Evolutionary conservation across 2,888 invertebrate genomes (phyloP), one percentile per base, ranked within the genome.

Genomic region (Colletes collaris): DNA sequence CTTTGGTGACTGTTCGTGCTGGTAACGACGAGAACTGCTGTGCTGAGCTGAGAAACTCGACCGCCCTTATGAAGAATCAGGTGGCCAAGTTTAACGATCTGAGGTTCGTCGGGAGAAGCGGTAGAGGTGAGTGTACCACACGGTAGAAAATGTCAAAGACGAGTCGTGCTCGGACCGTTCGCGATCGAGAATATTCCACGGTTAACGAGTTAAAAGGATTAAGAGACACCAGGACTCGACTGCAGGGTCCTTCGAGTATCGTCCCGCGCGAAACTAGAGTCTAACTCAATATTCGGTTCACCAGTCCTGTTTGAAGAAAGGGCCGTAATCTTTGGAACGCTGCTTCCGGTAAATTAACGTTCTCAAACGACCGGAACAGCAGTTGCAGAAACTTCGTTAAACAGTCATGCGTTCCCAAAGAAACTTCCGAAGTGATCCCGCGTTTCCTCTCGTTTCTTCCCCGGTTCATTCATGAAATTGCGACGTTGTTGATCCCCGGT

Each of bases 81-180:
- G 98, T 99, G 89, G 99, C 99, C 87, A 98, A 99, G 94, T 99
- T 99, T 94, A 99, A 99, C 93, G 99, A 99, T 94, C 95, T 99
- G 90, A 95, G 99, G 93, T 99, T 99, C 95, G 98, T 99, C 90
- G 99, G 99, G 88, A 95, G 99, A 93, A 99, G 99, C 93, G 99
- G 99, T 90, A 95, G 99, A 96, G 99, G 99, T 99, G 94, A 96
- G 96, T 94, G 27, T n/a, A 11, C 0, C 7, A 0, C 40, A 27
- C 27, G 27, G 27, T 27, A 27, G 27, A 27, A 27, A 27, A 27
- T 27, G 27, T 27, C 27, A 2, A 27, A 27, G 1, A 27, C 27
- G 2, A 40, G 3, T 40, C 40, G 40, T 3, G 40, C 6, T 27
- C 2, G 27, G 27, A 27, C 27, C 27, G 27, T 27, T 27, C 2